Percentiles rank a stretch among this genome's conserved stretches.
Evolutionary conservation across 2,113 vertebrate genomes (phyloP).

Genomic region (Psilopsiagon aurifrons): DNA sequence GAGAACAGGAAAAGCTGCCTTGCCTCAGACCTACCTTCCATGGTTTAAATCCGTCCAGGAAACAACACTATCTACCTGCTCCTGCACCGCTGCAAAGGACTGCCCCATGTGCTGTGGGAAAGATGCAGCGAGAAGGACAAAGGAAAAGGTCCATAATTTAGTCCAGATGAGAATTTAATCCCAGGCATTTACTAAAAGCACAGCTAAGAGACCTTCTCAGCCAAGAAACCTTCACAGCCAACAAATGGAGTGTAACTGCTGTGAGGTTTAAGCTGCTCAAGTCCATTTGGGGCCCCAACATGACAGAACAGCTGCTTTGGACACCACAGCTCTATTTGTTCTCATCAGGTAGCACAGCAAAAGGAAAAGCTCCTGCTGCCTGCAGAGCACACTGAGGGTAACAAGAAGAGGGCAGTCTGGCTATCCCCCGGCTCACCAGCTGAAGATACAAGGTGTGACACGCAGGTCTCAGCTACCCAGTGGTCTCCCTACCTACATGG

Average conservation of each 20-base stretch:
- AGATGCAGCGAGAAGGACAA: background rate
- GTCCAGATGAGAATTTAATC: background rate
- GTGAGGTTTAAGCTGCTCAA: background rate
- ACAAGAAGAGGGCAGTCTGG: background rate
- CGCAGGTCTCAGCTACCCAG: background rate
- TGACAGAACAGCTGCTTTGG: background rate
- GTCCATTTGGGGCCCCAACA: background rate
- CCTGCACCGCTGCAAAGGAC: background rate
- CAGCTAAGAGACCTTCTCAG: background rate
- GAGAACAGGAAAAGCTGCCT: background rate
- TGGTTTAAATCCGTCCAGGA: background rate
- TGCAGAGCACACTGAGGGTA: background rate
- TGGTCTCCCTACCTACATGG: background rate
- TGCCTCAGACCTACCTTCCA: background rate
- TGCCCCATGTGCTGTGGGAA: background rate
- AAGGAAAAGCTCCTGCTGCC: background rate
- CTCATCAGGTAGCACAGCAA: background rate
- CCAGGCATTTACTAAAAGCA: background rate
- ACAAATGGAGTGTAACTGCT: background rate
- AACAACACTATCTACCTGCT: background rate
- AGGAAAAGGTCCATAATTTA: background rate
- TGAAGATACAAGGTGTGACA: fast-evolving
- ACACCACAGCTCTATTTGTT: background rate
- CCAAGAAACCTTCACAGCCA: background rate
- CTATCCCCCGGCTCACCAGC: background rate